Evolutionary conservation across 2,113 vertebrate species (phyloP).

Genomic region (Aegithalos caudatus): DNA sequence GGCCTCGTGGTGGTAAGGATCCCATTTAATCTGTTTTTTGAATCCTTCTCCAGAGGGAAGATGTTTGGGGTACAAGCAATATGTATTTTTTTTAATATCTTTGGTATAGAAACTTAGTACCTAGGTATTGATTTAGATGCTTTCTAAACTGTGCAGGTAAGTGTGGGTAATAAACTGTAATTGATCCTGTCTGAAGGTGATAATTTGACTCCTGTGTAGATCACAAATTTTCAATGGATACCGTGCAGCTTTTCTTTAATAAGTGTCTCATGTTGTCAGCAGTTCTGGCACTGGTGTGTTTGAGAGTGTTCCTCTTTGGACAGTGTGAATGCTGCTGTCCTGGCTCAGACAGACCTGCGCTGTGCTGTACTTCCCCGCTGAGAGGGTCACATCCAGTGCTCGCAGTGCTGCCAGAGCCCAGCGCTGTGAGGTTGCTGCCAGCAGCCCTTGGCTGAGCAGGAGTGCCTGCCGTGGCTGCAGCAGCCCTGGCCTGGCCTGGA

Average conservation of each 20-base stretch:
- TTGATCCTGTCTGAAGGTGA: background rate
- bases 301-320: background rate
- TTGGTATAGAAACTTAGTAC: background rate
- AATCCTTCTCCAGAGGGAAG: background rate
- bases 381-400: background rate
- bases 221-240: background rate
- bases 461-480: background rate
- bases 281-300: too few species aligned
- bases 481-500: fast-evolving
- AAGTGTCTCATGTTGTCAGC: background rate
- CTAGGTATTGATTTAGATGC: background rate
- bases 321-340: background rate
- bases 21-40: background rate
- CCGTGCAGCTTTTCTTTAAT: background rate
- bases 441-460: background rate
- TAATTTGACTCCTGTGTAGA: background rate
- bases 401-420: fast-evolving
- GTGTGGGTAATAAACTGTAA: background rate
- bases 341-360: fast-evolving
- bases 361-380: background rate
- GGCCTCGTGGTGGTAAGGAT: background rate
- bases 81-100: background rate
- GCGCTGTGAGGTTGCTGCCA: background rate
- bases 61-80: background rate
- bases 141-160: background rate